phyloP scores from a whole-genome alignment of 2,113 vertebrate genomes.

The Bufo bufo region DNA sequence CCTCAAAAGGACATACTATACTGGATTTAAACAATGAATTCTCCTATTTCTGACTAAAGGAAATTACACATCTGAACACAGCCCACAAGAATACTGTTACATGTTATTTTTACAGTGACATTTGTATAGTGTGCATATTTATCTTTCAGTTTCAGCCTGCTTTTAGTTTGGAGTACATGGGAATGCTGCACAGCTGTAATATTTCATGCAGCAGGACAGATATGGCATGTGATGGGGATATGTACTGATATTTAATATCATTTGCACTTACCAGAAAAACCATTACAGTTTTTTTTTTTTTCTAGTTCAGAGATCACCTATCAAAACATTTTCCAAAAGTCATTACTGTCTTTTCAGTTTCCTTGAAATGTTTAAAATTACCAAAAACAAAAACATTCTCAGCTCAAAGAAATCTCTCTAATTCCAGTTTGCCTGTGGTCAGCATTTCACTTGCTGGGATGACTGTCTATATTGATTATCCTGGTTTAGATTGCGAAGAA shows the following conservation, averaged over 20 bases:
- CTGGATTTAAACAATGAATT: not conserved
- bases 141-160: not conserved
- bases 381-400: slow-evolving; percentile 25
- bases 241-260: slow-evolving; percentile 19
- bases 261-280: slow-evolving; percentile 23
- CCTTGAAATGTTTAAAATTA: slow-evolving; percentile 45
- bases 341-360: slow-evolving; percentile 28
- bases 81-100: not conserved
- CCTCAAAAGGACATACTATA: not conserved
- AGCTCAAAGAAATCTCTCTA: not conserved
- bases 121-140: not conserved
- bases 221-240: slow-evolving; percentile 29
- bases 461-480: slow-evolving; percentile 30
- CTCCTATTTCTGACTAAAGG: not conserved
- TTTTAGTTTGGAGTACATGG: slow-evolving; percentile 15
- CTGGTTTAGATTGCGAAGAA: slow-evolving; percentile 13
- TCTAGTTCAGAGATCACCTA: slow-evolving; percentile 36
- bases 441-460: slow-evolving; percentile 17
- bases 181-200: slow-evolving; percentile 28
- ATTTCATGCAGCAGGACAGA: slow-evolving; percentile 22
- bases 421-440: not conserved
- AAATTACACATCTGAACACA: not conserved
- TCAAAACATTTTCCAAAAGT: slow-evolving; percentile 30
- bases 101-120: slow-evolving; percentile 6
- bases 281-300: not conserved